Conservation (phyloP, 1,140 invertebrate species). For the Cephus cinctus region DNA sequence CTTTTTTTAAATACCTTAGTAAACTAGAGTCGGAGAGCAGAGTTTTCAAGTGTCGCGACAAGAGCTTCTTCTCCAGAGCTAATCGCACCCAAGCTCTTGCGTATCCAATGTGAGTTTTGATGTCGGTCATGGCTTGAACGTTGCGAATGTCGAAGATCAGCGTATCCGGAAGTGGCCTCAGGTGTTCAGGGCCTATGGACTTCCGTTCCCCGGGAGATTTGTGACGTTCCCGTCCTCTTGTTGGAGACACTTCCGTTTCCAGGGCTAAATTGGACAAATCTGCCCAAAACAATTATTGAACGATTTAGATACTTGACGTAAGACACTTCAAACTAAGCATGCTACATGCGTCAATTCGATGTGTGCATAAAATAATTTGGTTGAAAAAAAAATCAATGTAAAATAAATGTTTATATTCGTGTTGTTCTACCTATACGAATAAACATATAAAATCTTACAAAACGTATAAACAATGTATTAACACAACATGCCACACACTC, state of each 20-base stretch:
- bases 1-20: slow-evolving; percentile 61
- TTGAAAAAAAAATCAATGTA: no score
- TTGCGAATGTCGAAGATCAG: slow-evolving; percentile 91
- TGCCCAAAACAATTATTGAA: no score
- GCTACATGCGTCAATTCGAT: no score
- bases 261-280: slow-evolving; percentile 77
- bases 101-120: slow-evolving; percentile 98
- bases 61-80: slow-evolving; percentile 95
- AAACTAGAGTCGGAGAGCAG: slow-evolving; percentile 83
- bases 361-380: no score
- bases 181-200: slow-evolving; percentile 59
- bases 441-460: no score
- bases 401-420: no score
- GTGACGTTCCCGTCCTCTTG: slow-evolving; percentile 51
- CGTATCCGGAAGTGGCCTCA: slow-evolving; percentile 79
- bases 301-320: no score
- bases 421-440: no score
- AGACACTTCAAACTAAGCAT: no score
- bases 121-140: slow-evolving; percentile 94
- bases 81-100: slow-evolving; percentile 95
- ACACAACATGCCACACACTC: no score
- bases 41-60: slow-evolving; percentile 90
- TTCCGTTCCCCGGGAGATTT: slow-evolving; percentile 58
- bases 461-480: no score
- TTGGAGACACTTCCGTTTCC: slow-evolving; percentile 62